Percentiles rank a stretch among this genome's conserved stretches.
Conservation (phyloP, 2,797 vertebrate species). For the Macropodus opercularis region DNA sequence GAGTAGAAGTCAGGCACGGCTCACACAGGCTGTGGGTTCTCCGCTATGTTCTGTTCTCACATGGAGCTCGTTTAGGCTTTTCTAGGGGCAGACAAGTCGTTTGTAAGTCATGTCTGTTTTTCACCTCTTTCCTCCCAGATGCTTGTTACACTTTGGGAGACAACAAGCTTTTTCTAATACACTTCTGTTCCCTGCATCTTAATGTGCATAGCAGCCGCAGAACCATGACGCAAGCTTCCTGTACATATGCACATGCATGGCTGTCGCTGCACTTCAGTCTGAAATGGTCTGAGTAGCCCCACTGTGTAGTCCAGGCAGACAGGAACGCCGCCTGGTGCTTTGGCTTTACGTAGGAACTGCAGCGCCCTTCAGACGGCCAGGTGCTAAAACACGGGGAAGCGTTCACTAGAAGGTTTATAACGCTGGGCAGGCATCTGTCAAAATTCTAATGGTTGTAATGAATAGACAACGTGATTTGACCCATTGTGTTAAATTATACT, state of each 20-base stretch:
- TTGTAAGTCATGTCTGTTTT: slow-evolving; percentile 2
- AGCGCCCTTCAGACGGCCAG: background rate
- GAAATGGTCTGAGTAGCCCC: no score
- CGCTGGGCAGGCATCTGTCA: no score
- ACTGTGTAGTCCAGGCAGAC: no score
- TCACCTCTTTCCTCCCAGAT: slow-evolving; percentile 6
- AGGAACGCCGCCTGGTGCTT: no score
- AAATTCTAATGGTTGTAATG: background rate
- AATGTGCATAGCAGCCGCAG: no score
- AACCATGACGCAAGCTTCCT: slow-evolving; percentile 9
- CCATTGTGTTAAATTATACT: no score
- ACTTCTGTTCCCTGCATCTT: no score
- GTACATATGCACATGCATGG: slow-evolving; percentile 15
- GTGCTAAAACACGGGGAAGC: no score
- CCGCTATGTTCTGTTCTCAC: slow-evolving; percentile 15
- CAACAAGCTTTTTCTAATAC: slow-evolving; percentile 9
- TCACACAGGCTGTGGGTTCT: slow-evolving; percentile 22
- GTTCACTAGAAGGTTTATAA: no score
- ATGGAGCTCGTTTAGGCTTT: slow-evolving; percentile 3
- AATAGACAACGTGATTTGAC: no score
- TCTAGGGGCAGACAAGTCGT: slow-evolving; percentile 10
- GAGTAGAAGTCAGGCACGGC: no score
- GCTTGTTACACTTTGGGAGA: background rate
- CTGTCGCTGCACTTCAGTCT: no score
- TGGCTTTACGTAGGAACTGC: background rate